Evolutionary conservation across 2,113 vertebrate genomes (phyloP), one percentile per base, ranked within the genome.

Genomic region (Diadophis punctatus): DNA sequence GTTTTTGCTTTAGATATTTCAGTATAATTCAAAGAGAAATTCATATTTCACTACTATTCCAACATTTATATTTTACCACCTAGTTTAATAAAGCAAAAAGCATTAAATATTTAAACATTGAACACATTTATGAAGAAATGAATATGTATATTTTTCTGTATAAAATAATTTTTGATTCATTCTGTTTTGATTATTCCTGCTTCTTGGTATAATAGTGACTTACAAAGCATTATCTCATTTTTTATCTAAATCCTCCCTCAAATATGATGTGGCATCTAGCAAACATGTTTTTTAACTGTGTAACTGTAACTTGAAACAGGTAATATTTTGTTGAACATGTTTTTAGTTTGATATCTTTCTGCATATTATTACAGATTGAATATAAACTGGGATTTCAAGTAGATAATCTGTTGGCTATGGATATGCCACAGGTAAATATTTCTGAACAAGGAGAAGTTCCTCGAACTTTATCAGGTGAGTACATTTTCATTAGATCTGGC

Each of bases 321-420:
- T 46, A 68, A n/a, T 25, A 4, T 88, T 88, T 80, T 51, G 86
- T 16, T 90, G 0, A 0, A 56, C 16, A 53, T 87, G 94, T 84
- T 92, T 20, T 7, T 5, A 90, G 49, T 30, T 63, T 74, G 53
- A 43, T 53, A 18, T 63, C 58, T 92, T 84, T 30, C 20, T n/a
- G 27, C 80, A n/a, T 97, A 0, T 63, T 93, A 87, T 88, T 88
- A 10, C 94, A 99, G 99, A 98, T 99, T 95, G 99, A 99, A 91
- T 99, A 99, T 96, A 98, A 97, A 93, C 97, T 99, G 94, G 98
- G 98, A 92, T 99, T 99, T 97, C 98, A 98, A 88, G 97, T 99
- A 90, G 99, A 99, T 94, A 99, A 99, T 96, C 97, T 98, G 46
- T 74, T 97, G 94, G 98, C 98, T 93, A 99, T 99, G 98, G 98